These are phyloP conservation scores for Litoditis marina DNA, from an alignment of 2,888 invertebrate genomes.

Conservation along the genomic window DNA sequence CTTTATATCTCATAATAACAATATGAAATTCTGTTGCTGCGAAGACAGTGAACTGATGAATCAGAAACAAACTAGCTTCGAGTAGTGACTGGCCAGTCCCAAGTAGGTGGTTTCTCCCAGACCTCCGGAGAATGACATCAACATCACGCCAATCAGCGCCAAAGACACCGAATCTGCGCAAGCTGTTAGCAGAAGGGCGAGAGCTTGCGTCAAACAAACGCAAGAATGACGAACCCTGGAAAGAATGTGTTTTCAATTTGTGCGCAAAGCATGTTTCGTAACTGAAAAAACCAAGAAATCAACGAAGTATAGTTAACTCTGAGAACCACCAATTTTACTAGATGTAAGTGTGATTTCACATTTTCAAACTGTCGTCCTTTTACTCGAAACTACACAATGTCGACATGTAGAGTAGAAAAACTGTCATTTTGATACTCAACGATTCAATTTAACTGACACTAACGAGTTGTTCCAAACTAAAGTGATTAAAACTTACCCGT, in stretches of 20 bases:
- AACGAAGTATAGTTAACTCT: too few relatives aligned
- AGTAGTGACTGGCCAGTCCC: slow-evolving; percentile 19
- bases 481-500: slow-evolving; percentile 5
- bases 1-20: not conserved
- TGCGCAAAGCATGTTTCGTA: not conserved
- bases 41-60: not conserved
- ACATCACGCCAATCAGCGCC: slow-evolving; percentile 15
- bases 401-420: not conserved
- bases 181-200: slow-evolving; percentile 14
- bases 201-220: slow-evolving; percentile 10
- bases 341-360: too few relatives aligned
- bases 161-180: slow-evolving; percentile 12
- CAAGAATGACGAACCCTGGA: slow-evolving; percentile 17
- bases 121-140: slow-evolving; percentile 15
- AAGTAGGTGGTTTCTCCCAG: slow-evolving; percentile 21
- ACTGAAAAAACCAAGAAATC: too few relatives aligned
- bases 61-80: slow-evolving; percentile 3
- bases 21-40: not conserved
- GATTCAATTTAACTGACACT: too few relatives aligned
- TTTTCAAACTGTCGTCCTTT: too few relatives aligned
- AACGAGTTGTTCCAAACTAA: too few relatives aligned
- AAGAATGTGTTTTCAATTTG: not conserved
- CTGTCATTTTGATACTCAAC: not conserved
- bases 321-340: too few relatives aligned
- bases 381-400: too few relatives aligned